Conservation (phyloP, 2,113 vertebrate species). For the Syngnathus typhle region DNA sequence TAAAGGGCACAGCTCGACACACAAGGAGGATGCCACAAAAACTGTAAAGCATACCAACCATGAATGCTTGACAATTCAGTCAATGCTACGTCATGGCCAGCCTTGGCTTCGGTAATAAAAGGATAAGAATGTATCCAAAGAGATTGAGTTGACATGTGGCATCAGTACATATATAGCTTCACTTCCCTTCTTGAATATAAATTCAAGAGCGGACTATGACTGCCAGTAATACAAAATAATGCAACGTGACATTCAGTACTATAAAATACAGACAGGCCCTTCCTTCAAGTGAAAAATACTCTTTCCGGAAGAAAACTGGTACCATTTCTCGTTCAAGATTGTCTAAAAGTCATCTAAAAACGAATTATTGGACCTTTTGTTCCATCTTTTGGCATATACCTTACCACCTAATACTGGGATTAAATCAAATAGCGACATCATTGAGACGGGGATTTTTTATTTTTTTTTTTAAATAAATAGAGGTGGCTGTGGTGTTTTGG, state of each 20-base stretch:
- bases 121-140: neutral
- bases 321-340: neutral
- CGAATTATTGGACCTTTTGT: too few relatives aligned
- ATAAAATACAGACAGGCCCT: neutral
- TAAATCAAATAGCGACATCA: neutral
- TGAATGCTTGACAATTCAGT: neutral
- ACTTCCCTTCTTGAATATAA: neutral
- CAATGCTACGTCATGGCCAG: slow-evolving; percentile 3
- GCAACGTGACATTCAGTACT: neutral
- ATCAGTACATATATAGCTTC: slow-evolving; percentile 5
- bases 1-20: slow-evolving; percentile 31
- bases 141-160: slow-evolving; percentile 17
- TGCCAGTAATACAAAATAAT: neutral
- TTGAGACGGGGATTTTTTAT: neutral
- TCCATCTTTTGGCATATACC: neutral
- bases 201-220: neutral
- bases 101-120: slow-evolving; percentile 1
- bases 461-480: neutral
- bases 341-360: neutral
- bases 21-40: slow-evolving; percentile 14
- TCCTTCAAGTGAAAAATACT: neutral
- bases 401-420: neutral
- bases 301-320: neutral
- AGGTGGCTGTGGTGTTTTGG: neutral
- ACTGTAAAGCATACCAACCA: slow-evolving; percentile 17